These are phyloP conservation scores for Semaprochilodus insignis DNA, from an alignment of 2,797 vertebrate species.

Conservation along the genomic window DNA sequence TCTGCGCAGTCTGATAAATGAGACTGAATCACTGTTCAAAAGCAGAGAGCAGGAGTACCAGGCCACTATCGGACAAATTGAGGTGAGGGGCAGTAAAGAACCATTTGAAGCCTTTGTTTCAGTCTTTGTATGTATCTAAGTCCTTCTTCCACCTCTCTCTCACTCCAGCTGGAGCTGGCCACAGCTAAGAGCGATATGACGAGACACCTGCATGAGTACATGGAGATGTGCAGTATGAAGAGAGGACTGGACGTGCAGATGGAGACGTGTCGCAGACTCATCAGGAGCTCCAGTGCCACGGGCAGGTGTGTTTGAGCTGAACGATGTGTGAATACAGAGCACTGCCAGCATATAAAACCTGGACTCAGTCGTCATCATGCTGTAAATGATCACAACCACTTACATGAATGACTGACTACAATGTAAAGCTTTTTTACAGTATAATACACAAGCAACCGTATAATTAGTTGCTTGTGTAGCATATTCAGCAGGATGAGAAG, in stretches of 20 bases:
- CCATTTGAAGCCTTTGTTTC: neutral
- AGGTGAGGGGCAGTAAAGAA: slow-evolving; percentile 78
- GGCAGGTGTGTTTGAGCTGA: slow-evolving; percentile 66
- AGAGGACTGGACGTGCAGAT: slow-evolving; percentile 94
- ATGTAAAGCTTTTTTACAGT: no score
- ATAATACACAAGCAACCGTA: no score
- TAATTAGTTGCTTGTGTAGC: no score
- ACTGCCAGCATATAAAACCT: no score
- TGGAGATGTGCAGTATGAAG: slow-evolving; percentile 98
- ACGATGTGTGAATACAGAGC: no score
- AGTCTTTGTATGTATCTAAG: neutral
- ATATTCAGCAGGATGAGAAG: no score
- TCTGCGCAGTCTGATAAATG: slow-evolving; percentile 93
- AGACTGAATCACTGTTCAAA: slow-evolving; percentile 96
- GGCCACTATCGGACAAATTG: slow-evolving; percentile 95
- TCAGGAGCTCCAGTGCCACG: slow-evolving; percentile 84
- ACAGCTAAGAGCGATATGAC: slow-evolving; percentile 96
- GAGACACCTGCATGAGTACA: slow-evolving; percentile 94
- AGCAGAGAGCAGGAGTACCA: slow-evolving; percentile 97
- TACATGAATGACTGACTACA: no score
- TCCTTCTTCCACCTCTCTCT: neutral
- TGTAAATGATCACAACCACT: no score
- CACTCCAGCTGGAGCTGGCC: slow-evolving; percentile 86
- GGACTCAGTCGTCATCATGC: no score
- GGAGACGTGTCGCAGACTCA: slow-evolving; percentile 93